A percentile compares a stretch with the other conserved stretches of the same genome.
Conservation (phyloP, 2,113 vertebrate genomes). For the Menura novaehollandiae region DNA sequence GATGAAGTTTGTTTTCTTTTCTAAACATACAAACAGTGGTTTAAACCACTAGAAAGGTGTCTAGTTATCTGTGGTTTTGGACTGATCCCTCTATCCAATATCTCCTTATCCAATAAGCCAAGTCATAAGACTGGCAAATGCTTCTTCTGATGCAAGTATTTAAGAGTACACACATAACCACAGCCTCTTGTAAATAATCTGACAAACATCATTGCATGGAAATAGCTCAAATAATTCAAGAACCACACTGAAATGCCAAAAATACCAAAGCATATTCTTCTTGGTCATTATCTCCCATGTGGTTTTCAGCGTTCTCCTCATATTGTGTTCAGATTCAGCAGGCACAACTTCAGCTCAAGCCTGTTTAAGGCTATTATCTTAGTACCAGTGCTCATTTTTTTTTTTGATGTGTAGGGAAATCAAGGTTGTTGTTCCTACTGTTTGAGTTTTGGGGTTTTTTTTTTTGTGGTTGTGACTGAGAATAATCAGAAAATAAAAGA, state of each 20-base stretch:
- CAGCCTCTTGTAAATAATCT: conserved; percentile 2
- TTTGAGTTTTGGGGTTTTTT: neutral
- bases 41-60: neutral
- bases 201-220: neutral
- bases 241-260: neutral
- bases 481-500: neutral
- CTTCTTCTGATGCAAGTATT: neutral
- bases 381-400: neutral
- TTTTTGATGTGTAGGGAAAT: neutral
- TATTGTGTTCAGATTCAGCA: neutral
- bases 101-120: neutral
- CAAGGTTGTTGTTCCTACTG: neutral
- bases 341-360: neutral
- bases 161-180: neutral
- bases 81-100: neutral
- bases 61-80: neutral
- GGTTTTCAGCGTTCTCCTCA: neutral
- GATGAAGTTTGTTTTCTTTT: conserved; percentile 13
- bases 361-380: neutral
- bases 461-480: neutral
- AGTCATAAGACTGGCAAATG: neutral
- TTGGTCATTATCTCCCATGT: neutral
- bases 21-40: conserved; percentile 9
- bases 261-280: neutral
- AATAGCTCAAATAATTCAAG: conserved; percentile 41